Base-by-base conservation (phyloP, 37 sponge, comb jelly and placozoan genomes). In the Ianthella basta region DNA sequence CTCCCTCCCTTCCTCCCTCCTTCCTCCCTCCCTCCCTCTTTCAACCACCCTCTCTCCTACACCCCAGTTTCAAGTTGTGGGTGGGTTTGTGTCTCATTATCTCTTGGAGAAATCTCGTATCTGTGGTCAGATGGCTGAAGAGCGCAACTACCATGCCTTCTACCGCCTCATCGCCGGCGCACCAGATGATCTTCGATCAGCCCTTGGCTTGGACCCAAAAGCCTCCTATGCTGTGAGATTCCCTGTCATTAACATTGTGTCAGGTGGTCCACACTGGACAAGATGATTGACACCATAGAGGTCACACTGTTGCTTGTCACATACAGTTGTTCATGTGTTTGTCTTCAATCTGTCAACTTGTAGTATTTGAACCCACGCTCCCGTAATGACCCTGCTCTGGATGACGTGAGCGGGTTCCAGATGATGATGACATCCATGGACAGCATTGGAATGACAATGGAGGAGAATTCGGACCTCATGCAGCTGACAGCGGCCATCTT, bases 111-210 rank as follows among this genome's bases (percentile, higher is more conserved):
- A 94, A 83, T 98, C 99, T 56, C 85, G 99, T 18, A 88, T 98
- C 25, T 91, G 92, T 68, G 81, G 86, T 41, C 99, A 98, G 72
- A 60, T 60, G 75, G 79, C 85, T 4, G 91, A 87, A 35, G 99
- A 98, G 91, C 80, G 99, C 55, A 95, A 93, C 74, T 98, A 98
- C 80, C 99, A 98, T 84, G 79, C 96, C 69, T 98, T 98, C 88
- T 98, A 98, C 80, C 89, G 86, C 30, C 84, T 98, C 53, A 56
- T 92, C 25, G 94, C 95, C 72, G 94, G 96, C 55, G 94, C 96
- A 57, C 85, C 94, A 65, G 34, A 59, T 8, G 86, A 94, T 4
- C 82, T 91, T 80, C 85, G 56, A 63, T 8, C 87, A 32, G 82
- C 84, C 8, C 81, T 96, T 0, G 80, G 82, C 4, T 80, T 98